Evolutionary conservation across 1,140 invertebrate species (phyloP), one percentile per base, ranked within the genome.

Genomic region (Galleria mellonella): DNA sequence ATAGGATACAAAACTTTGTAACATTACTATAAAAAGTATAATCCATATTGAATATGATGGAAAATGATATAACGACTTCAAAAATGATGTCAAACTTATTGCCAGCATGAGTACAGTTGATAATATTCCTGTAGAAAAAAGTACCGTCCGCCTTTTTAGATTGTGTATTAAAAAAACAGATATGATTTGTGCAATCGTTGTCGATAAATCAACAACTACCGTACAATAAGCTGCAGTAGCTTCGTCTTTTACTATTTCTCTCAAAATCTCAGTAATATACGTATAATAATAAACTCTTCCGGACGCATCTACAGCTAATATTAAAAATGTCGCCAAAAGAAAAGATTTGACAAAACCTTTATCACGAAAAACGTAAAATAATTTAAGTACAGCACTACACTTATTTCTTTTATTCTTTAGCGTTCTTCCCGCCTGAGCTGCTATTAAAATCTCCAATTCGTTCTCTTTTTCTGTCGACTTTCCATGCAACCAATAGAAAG

Each of bases 211-310:
- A 13, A 46, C 46, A 3, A 47, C 51, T 8, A 72, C 44, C 9
- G 68, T 62, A 33, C 50, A 54, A 39, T 63, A 69, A 29, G 58
- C 47, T 9, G 60, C 64, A 11, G 55, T 23, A 6, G 67, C 52
- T 36, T 58, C 50, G 17, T 62, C 46, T 1, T 37, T 43, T 5
- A 62, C 55, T 8, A 75, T 54, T 37, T 62, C 53, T 13, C 40
- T 49, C 36, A 75, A 55, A 17, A 72, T 72, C 13, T 75, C 50
- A 4, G 62, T 43, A 13, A 67, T 41, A 37, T 70, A 72, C 1
- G 56, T 57, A 5, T 59, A 6, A 14, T 62, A 52, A 36, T 61
- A 70, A 31, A 65, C 62, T 41, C 66, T 51, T 0, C 72, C 72
- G 32, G 49, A 55, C 0, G 62, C 28, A 12, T 75, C 69, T 17